Base-by-base conservation (phyloP, 1,140 invertebrate genomes). In the Teleogryllus occipitalis region DNA sequence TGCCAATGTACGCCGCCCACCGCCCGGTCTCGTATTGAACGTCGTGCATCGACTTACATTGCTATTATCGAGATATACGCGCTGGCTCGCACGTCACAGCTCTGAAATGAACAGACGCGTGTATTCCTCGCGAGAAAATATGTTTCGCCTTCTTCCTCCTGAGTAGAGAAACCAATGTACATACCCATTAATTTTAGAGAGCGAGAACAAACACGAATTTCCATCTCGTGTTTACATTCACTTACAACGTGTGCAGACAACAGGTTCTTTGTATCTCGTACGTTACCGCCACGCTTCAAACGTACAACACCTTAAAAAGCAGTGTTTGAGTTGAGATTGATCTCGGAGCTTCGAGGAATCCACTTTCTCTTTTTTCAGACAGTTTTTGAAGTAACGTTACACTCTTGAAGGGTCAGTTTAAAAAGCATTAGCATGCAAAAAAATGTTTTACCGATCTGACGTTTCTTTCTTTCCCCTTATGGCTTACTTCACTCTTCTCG, bases 121-220 rank as follows among this genome's bases (percentile, higher is more conserved):
- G 27, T 39, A 65, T 65, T 65, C 7, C 54, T 65, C 54, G 18
- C 54, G 10, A 65, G 10, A 65, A 65, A 14, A 65, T 65, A 65
- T 65, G 18, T 65, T 65, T 18, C 54, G 54, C 54, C 10, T 7
- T 65, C 54, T 18, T 14, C 10, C 54, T 65, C 54, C 54, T 65
- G 18, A 18, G 54, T 65, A 18, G 54, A 65, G 54, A 65, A 65
- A 65, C 54, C 10, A 65, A 65, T 18, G 18, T 65, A 65, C 54
- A 65, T 65, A 65, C 54, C 54, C 54, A 65, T 65, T 65, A 65
- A 65, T 65, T 65, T 65, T 65, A 10, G 54, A 65, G 54, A 65
- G 54, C 18, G 10, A 3, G 18, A 18, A 65, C 54, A 65, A 65
- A 65, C 54, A 65, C 7, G 54, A 65, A 65, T 65, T 65, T 18